phyloP scores from a whole-genome alignment of 2,888 invertebrate species.

The Strigamia maritima region DNA sequence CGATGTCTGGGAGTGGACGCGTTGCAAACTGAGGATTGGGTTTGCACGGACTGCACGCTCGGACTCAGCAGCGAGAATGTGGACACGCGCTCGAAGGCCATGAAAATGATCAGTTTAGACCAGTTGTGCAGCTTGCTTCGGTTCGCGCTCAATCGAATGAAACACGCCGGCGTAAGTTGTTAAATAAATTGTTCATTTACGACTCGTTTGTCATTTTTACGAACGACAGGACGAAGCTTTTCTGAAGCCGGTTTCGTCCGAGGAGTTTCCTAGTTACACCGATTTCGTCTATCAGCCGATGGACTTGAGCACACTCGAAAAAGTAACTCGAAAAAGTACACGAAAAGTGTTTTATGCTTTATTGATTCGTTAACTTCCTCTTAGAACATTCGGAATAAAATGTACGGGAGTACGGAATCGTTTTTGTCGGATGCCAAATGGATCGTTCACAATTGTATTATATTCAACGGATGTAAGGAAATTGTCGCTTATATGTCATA shows the following conservation, averaged over 20 bases:
- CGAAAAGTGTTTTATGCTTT: too few relatives aligned
- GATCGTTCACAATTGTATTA: conserved; percentile 88
- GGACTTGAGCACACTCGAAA: conserved; percentile 71
- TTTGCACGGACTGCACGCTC: conserved; percentile 80
- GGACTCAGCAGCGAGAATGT: conserved; percentile 70
- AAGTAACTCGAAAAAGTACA: too few relatives aligned
- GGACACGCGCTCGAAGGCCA: conserved; percentile 60
- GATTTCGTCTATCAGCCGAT: conserved; percentile 84
- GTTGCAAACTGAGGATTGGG: conserved; percentile 62
- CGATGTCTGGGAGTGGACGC: conserved; percentile 61
- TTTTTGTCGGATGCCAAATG: conserved; percentile 87
- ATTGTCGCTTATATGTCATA: too few relatives aligned
- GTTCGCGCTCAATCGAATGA: conserved; percentile 76
- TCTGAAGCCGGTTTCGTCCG: conserved; percentile 68
- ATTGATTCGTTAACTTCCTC: too few relatives aligned
- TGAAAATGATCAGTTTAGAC: conserved; percentile 69
- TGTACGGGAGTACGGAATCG: conserved; percentile 82
- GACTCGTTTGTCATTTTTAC: too few relatives aligned
- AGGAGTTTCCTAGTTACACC: conserved; percentile 69
- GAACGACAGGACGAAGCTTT: conserved; percentile 76
- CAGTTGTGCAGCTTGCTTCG: conserved; percentile 74
- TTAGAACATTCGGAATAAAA: conserved; percentile 67
- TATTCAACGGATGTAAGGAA: conserved; percentile 80
- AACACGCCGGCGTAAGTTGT: conserved; percentile 70
- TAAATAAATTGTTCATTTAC: conserved; percentile 44